A percentile compares a stretch with the other conserved stretches of the same genome.
phyloP scores from a whole-genome alignment of 2,113 vertebrate genomes.

The Equus przewalskii region DNA sequence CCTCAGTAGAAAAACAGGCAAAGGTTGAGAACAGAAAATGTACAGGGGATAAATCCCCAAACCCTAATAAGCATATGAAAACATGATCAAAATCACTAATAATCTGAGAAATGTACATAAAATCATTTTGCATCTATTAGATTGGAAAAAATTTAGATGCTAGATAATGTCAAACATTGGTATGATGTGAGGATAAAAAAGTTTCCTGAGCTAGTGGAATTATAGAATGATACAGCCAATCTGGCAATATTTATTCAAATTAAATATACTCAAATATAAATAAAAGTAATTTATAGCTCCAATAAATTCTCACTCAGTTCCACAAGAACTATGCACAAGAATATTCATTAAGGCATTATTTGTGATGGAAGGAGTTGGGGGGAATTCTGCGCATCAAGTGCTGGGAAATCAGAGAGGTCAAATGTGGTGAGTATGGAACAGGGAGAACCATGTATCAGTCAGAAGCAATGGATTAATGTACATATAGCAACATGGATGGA shows the following conservation, averaged over 20 bases:
- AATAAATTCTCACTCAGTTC: not conserved
- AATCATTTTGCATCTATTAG: not conserved
- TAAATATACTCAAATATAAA: not conserved
- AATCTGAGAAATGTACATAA: not conserved
- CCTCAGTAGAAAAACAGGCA: not conserved
- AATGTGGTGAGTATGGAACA: not conserved
- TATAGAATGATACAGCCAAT: not conserved
- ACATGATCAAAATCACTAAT: not conserved
- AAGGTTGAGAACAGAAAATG: not conserved
- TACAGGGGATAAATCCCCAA: not conserved
- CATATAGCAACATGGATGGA: not conserved
- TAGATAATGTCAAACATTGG: not conserved
- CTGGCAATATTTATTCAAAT: not conserved
- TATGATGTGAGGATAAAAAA: not conserved
- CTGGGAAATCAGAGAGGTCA: not conserved
- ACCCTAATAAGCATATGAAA: not conserved
- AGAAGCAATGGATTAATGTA: not conserved
- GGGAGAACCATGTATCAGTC: not conserved
- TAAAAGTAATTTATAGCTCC: not conserved
- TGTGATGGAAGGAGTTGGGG: not conserved
- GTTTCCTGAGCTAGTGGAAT: not conserved
- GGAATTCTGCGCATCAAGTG: not conserved
- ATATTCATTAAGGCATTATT: not conserved
- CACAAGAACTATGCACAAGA: not conserved
- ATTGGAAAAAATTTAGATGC: not conserved